phyloP scores from a whole-genome alignment of 1,140 invertebrate species.

The Papilio dardanus region DNA sequence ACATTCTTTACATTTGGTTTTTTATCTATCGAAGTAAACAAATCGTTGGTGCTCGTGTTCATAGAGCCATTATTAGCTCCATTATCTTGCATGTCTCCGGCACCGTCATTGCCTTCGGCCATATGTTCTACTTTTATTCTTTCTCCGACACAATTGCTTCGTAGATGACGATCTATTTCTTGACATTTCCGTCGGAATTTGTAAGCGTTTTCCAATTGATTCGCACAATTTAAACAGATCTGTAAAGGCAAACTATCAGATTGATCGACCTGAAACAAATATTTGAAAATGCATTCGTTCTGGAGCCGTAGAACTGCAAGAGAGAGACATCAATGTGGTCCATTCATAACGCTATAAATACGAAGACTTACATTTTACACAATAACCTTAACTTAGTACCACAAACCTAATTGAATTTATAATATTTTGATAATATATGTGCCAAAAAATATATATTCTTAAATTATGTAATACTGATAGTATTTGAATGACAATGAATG shows the following conservation, averaged over 20 bases:
- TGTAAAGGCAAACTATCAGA: slow-evolving; percentile 70
- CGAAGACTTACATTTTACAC: not conserved
- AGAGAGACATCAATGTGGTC: not conserved
- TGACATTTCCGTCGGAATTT: slow-evolving; percentile 78
- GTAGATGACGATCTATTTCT: slow-evolving; percentile 55
- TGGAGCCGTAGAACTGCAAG: not conserved
- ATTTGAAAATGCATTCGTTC: slow-evolving; percentile 5
- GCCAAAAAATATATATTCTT: not conserved
- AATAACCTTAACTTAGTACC: not conserved
- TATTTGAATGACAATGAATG: not conserved
- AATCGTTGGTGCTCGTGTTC: slow-evolving; percentile 49
- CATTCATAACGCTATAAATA: not conserved
- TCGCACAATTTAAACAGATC: slow-evolving; percentile 71
- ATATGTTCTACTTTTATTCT: slow-evolving; percentile 60
- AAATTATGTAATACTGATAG: not conserved
- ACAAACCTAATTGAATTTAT: not conserved
- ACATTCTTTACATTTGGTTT: slow-evolving; percentile 41
- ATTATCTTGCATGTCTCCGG: slow-evolving; percentile 37
- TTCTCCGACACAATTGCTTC: slow-evolving; percentile 52
- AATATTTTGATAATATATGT: not conserved
- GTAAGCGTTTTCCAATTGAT: slow-evolving; percentile 71
- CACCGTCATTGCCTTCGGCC: slow-evolving; percentile 46
- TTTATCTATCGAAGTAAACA: slow-evolving; percentile 38
- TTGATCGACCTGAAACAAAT: slow-evolving; percentile 65
- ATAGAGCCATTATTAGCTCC: slow-evolving; percentile 42